Evolutionary conservation across 2,113 vertebrate species (phyloP).

Genomic region (Silurus glanis): DNA sequence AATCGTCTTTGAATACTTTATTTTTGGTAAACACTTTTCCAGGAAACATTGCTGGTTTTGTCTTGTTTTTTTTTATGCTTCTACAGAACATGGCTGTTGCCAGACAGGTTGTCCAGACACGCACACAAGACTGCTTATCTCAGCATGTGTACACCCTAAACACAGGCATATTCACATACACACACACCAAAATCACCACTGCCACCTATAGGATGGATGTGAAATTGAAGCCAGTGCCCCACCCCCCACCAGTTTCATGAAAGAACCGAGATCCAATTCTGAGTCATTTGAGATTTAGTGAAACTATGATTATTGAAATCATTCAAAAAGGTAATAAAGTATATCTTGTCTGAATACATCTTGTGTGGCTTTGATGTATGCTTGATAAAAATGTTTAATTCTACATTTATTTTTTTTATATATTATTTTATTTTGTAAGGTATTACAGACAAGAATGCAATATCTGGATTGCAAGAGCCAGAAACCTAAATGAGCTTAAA

Average conservation of each 20-base stretch:
- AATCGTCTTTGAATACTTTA: conserved; percentile 11
- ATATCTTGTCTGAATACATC: conserved; percentile 6
- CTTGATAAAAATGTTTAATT: conserved; percentile 16
- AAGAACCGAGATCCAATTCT: not conserved
- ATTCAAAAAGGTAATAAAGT: not conserved
- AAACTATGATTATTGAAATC: not conserved
- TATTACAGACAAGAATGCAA: conserved; percentile 16
- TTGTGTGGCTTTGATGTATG: conserved; percentile 8
- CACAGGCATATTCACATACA: not conserved
- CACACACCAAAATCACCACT: conserved; percentile 51
- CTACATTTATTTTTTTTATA: not conserved
- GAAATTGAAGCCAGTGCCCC: not conserved
- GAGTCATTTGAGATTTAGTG: not conserved
- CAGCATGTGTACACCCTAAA: conserved; percentile 43
- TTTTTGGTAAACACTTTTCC: conserved; percentile 18
- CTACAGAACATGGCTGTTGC: conserved; percentile 17
- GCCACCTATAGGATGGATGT: conserved; percentile 44
- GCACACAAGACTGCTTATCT: conserved; percentile 51
- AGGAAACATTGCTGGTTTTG: conserved; percentile 9
- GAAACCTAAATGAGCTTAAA: conserved; percentile 11
- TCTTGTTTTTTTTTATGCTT: conserved; percentile 19
- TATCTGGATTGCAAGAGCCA: conserved; percentile 27
- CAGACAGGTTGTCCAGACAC: conserved; percentile 47
- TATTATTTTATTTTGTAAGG: not conserved
- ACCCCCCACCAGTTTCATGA: not conserved